Evolutionary conservation across 1,140 invertebrate species (phyloP), one percentile per base, ranked within the genome.

Genomic region (Subanguina moxae): DNA sequence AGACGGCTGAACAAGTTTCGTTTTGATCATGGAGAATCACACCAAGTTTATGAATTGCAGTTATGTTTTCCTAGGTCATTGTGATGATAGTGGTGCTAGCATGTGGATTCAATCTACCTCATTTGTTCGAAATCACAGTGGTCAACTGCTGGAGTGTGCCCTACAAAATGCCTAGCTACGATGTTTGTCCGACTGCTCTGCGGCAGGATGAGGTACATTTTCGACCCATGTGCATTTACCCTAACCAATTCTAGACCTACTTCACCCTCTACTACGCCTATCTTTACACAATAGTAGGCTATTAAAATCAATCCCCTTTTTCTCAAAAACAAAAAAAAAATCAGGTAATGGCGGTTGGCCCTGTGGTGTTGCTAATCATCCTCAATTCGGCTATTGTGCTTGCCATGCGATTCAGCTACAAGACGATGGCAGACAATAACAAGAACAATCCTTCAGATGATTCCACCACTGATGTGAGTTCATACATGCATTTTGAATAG

Each of bases 91-190:
- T 77, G 25, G n/a, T 77, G 0, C 21, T 65, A 13, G 72, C 77
- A 17, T 17, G 57, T 19, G 30, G 68, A 15, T 78, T 77, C 65
- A 78, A 78, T 56, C 57, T 73, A 46, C 71, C 76, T 21, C 77
- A 78, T 62, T 52, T 79, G 32, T 78, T 80, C 57, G 77, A 78
- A 59, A 77, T 78, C 9, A 72, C 64, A 27, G 77, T 78, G 21
- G 65, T 79, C 27, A 64, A 76, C 19, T 78, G 77, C 52, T 78
- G 72, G 74, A 74, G 68, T 58, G 62, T 76, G 15, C 74, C 72
- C 9, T 78, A 71, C 42, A 52, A 43, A 17, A 56, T 65, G 21
- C 28, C 63, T 11, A 69, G 64, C 1, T 78, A 74, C 42, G 77
- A 78, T 57, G 77, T 78, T 17, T 78, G 77, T 62, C 77, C 77